Percentiles rank a stretch among this genome's conserved stretches.
phyloP scores from a whole-genome alignment of 2,888 invertebrate species.

The Tinea semifulvella region DNA sequence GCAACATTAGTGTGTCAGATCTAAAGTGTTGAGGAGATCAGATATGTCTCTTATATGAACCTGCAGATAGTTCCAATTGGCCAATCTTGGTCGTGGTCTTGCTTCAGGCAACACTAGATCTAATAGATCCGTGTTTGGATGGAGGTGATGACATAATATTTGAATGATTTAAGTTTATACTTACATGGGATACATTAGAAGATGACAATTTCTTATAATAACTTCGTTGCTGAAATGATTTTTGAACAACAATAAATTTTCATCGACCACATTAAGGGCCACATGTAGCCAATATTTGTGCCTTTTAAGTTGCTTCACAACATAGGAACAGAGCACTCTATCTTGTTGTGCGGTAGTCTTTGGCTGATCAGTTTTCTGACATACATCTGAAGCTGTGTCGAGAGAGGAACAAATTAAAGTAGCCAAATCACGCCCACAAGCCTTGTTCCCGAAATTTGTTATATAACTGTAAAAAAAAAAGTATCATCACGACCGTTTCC shows the following conservation, averaged over 20 bases:
- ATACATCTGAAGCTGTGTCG: constrained; percentile 11
- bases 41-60: too few relatives aligned
- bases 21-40: too few relatives aligned
- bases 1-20: too few relatives aligned
- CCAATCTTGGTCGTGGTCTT: too few relatives aligned
- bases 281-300: constrained; percentile 74
- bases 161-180: constrained; percentile 25
- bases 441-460: constrained; percentile 64
- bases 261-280: constrained; percentile 65
- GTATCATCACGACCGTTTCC: too few relatives aligned
- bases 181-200: constrained; percentile 77
- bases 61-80: too few relatives aligned
- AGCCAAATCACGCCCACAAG: constrained; percentile 45
- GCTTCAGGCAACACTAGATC: too few relatives aligned
- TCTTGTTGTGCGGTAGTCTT: neutral
- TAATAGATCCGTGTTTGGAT: too few relatives aligned
- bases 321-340: neutral
- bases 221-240: constrained; percentile 57
- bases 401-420: constrained; percentile 39
- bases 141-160: too few relatives aligned
- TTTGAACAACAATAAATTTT: constrained; percentile 66
- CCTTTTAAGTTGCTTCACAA: constrained; percentile 42
- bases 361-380: neutral
- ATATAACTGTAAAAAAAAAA: constrained; percentile 46
- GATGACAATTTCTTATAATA: constrained; percentile 68